These are phyloP conservation scores for Synanthedon andrenaeformis DNA, from an alignment of 2,888 invertebrate genomes.

Conservation along the genomic window DNA sequence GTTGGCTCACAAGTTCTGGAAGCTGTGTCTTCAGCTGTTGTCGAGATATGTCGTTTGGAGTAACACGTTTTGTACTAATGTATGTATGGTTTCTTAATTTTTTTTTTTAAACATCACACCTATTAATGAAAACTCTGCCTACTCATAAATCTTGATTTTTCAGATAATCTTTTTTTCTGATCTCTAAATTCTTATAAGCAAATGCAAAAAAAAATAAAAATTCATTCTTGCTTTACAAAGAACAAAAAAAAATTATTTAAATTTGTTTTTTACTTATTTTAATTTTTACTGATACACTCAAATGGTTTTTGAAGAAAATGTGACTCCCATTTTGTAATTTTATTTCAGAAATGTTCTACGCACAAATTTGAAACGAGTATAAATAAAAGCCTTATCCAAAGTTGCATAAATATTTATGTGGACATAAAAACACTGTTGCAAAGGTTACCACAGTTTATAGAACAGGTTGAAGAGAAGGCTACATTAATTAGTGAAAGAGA, in stretches of 20 bases:
- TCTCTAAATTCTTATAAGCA: too few relatives aligned
- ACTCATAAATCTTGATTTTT: conserved; percentile 6
- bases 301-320: too few relatives aligned
- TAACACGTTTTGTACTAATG: conserved; percentile 50
- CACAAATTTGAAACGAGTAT: conserved; percentile 34
- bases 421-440: conserved; percentile 37
- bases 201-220: too few relatives aligned
- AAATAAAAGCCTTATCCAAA: conserved; percentile 44
- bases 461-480: conserved; percentile 34
- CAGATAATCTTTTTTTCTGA: conserved; percentile 5
- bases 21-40: conserved; percentile 85
- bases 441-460: conserved; percentile 37
- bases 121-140: neutral
- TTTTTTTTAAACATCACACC: neutral
- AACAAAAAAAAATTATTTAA: too few relatives aligned
- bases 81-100: conserved; percentile 13
- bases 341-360: conserved; percentile 5
- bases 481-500: conserved; percentile 23
- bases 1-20: conserved; percentile 88
- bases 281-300: neutral
- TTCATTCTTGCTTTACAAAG: too few relatives aligned
- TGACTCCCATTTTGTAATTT: neutral
- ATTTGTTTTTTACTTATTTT: too few relatives aligned
- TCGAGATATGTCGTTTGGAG: conserved; percentile 85
- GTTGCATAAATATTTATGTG: conserved; percentile 48